Evolutionary conservation across 2,888 invertebrate genomes (phyloP), one percentile per base, ranked within the genome.

Genomic region (Tenthredo scrophulariae): DNA sequence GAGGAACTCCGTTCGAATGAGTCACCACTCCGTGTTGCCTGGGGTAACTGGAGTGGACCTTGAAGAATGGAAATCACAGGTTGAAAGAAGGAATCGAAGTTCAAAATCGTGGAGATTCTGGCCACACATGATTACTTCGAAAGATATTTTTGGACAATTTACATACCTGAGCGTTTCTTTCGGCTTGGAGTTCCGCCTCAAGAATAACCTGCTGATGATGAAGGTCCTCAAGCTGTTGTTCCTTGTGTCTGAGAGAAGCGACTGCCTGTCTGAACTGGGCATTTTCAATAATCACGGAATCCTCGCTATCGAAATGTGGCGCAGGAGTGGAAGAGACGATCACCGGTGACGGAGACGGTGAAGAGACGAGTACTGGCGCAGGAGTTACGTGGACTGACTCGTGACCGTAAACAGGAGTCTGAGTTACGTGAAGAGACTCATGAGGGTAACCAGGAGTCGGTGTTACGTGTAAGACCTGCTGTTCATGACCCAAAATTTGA

Each of bases 231-330:
- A 86, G 86, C 26, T 75, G 82, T 9, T 85, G 86, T 26, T 85
- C 86, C 58, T 86, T 84, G 67, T 86, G 85, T 46, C 67, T 83
- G 1, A 83, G 46, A 18, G 83, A 83, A 5, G 65, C 83, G 2
- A 13, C 67, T 0, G 86, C 40, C 15, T 85, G 88, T n/a, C 91
- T 90, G 87, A 92, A 92, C 29, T 92, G 91, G n/a, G 92, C 89
- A 85, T 92, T 93, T 7, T 93, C 93, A 0, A 93, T 89, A 18
- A 92, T 90, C 0, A 93, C 90, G 29, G 91, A 90, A 65, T 93
- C 93, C 1, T n/a, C 10, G 37, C 91, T 89, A 82, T 91, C 91
- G 29, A 85, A 85, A 82, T 86, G 87, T 22, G 88, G 84, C 15
- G 88, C 85, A 13, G 87, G 85, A 29, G 87, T 85, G 1, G 91